Percentiles rank a stretch among this genome's conserved stretches.
Conservation (phyloP, 1,140 invertebrate species). For the Saccostrea cuccullata region DNA sequence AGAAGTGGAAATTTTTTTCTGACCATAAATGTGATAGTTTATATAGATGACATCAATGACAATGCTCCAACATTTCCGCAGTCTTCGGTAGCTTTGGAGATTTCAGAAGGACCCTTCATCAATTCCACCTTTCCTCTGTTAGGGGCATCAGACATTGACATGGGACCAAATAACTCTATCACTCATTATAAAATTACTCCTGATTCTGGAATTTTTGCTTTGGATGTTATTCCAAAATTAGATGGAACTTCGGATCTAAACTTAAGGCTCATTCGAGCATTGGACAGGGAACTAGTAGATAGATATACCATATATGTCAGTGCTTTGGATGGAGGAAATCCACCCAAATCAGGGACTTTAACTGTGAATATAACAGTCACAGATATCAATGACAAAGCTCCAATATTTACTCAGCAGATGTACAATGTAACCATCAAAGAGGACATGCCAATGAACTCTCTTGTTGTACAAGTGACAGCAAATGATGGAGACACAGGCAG, state of each 20-base stretch:
- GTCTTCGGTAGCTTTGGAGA: constrained; percentile 55
- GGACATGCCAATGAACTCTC: constrained; percentile 74
- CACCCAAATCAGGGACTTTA: constrained; percentile 63
- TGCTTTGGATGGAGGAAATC: constrained; percentile 70
- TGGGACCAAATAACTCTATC: constrained; percentile 65
- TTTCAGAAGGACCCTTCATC: constrained; percentile 67
- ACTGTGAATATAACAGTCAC: constrained; percentile 69
- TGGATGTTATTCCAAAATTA: constrained; percentile 58
- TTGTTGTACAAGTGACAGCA: constrained; percentile 66
- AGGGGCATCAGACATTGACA: constrained; percentile 73
- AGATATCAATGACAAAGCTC: constrained; percentile 83
- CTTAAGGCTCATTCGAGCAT: constrained; percentile 60
- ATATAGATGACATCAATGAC: constrained; percentile 74
- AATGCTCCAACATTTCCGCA: constrained; percentile 71
- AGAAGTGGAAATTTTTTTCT: constrained; percentile 54
- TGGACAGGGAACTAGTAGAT: constrained; percentile 69
- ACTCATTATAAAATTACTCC: constrained; percentile 64
- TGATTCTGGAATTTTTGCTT: constrained; percentile 57
- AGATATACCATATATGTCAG: constrained; percentile 65
- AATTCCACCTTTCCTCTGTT: constrained; percentile 62
- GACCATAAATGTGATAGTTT: constrained; percentile 55
- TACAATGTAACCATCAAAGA: constrained; percentile 84
- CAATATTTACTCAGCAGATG: constrained; percentile 61
- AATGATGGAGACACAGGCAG: constrained; percentile 71
- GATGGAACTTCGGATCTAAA: constrained; percentile 67